Evolutionary conservation across 2,113 vertebrate species (phyloP).

Genomic region (Puffinus mauretanicus): DNA sequence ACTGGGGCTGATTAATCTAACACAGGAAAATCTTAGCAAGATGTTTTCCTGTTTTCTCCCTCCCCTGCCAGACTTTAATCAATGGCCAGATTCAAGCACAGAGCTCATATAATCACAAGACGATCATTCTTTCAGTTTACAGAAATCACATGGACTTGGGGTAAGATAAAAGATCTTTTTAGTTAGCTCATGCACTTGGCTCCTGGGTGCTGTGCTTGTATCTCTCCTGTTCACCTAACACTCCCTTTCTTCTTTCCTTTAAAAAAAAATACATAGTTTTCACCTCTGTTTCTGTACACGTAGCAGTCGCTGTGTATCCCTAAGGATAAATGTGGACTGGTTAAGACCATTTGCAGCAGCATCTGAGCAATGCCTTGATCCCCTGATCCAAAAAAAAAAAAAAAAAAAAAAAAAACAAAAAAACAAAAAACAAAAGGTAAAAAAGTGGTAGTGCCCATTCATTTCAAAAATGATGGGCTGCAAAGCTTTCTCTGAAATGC

Average conservation of each 20-base stretch:
- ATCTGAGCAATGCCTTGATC: neutral
- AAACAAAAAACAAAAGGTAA: neutral
- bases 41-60: constrained; percentile 34
- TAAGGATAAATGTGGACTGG: neutral
- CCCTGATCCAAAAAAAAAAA: neutral
- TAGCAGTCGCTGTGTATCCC: neutral
- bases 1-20: constrained; percentile 11
- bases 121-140: neutral
- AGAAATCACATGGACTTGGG: neutral
- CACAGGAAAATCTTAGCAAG: constrained; percentile 54
- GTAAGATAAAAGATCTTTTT: constrained; percentile 30
- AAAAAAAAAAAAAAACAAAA: neutral
- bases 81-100: constrained; percentile 35
- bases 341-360: neutral
- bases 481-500: neutral
- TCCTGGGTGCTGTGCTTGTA: neutral
- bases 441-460: neutral
- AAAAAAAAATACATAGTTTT: neutral
- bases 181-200: neutral
- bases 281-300: neutral
- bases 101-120: constrained; percentile 30
- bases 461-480: neutral
- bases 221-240: neutral
- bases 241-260: neutral
- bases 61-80: constrained; percentile 38